phyloP scores from a whole-genome alignment of 2,797 vertebrate species.

The Betta splendens region DNA sequence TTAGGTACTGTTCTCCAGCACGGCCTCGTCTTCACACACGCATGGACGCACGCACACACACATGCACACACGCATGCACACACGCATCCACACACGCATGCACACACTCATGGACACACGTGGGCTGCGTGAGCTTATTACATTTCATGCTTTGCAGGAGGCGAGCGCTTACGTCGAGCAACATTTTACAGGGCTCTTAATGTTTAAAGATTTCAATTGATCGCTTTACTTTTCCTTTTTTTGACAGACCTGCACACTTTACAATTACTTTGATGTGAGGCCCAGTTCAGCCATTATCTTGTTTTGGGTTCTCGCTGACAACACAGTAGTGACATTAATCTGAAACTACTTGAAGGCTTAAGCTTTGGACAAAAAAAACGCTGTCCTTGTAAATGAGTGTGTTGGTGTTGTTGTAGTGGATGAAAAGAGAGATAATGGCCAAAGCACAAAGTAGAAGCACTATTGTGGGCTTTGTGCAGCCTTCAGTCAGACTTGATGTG shows the following conservation, averaged over 20 bases:
- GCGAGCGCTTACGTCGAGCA: slow-evolving; percentile 34
- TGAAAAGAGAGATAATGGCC: slow-evolving; percentile 44
- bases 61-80: slow-evolving; percentile 4
- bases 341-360: slow-evolving; percentile 36
- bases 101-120: slow-evolving; percentile 13
- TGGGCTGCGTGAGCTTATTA: slow-evolving; percentile 51
- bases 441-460: slow-evolving; percentile 37
- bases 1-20: slow-evolving; percentile 82
- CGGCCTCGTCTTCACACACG: slow-evolving; percentile 1
- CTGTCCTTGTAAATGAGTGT: slow-evolving; percentile 40
- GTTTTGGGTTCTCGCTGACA: slow-evolving; percentile 43
- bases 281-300: slow-evolving; percentile 28
- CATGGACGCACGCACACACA: slow-evolving; percentile 6
- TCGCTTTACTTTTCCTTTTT: slow-evolving; percentile 29
- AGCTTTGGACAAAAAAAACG: slow-evolving; percentile 30
- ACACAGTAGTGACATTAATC: slow-evolving; percentile 30
- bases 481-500: slow-evolving; percentile 35
- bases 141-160: slow-evolving; percentile 36
- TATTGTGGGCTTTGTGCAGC: slow-evolving; percentile 39
- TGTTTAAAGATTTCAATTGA: slow-evolving; percentile 55
- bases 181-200: slow-evolving; percentile 49
- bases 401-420: slow-evolving; percentile 28
- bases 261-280: slow-evolving; percentile 43
- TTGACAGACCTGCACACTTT: slow-evolving; percentile 38
- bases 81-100: slow-evolving; percentile 1